Evolutionary conservation across 2,888 invertebrate genomes (phyloP).

Genomic region (Synanthedon myopaeformis): DNA sequence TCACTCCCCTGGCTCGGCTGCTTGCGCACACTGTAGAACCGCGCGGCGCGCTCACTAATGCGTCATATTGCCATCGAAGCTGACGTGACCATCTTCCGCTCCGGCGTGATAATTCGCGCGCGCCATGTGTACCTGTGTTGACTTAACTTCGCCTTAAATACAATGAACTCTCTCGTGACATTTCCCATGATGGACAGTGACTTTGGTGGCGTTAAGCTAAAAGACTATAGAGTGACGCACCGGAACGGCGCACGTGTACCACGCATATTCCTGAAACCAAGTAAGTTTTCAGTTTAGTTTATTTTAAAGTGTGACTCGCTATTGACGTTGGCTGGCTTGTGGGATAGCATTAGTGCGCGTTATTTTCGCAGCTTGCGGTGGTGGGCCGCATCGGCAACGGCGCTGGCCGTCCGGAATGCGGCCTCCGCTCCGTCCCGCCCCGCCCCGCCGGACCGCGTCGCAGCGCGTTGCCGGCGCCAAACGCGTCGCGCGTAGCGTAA

Average conservation of each 20-base stretch:
- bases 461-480: conserved; percentile 37
- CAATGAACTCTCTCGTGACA: conserved; percentile 12
- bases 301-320: conserved; percentile 58
- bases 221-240: conserved; percentile 32
- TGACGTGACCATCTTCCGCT: conserved; percentile 40
- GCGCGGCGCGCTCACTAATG: conserved; percentile 69
- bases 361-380: conserved; percentile 48
- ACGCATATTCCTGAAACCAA: conserved; percentile 30
- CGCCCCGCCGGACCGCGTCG: not conserved
- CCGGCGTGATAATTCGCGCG: conserved; percentile 41
- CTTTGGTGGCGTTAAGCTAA: conserved; percentile 39
- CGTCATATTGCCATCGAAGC: conserved; percentile 56
- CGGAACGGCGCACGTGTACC: conserved; percentile 54
- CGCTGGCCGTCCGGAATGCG: conserved; percentile 54
- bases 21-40: conserved; percentile 52
- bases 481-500: conserved; percentile 63
- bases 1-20: conserved; percentile 30
- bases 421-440: conserved; percentile 41
- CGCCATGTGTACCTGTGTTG: conserved; percentile 61
- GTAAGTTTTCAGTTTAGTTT: conserved; percentile 56
- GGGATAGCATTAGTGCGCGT: conserved; percentile 36
- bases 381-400: conserved; percentile 15
- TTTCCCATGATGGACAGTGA: conserved; percentile 39
- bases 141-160: conserved; percentile 14
- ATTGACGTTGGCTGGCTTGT: conserved; percentile 31